Evolutionary conservation across 2,797 vertebrate genomes (phyloP), one percentile per base, ranked within the genome.

Genomic region (Dromococcyx pavoninus): DNA sequence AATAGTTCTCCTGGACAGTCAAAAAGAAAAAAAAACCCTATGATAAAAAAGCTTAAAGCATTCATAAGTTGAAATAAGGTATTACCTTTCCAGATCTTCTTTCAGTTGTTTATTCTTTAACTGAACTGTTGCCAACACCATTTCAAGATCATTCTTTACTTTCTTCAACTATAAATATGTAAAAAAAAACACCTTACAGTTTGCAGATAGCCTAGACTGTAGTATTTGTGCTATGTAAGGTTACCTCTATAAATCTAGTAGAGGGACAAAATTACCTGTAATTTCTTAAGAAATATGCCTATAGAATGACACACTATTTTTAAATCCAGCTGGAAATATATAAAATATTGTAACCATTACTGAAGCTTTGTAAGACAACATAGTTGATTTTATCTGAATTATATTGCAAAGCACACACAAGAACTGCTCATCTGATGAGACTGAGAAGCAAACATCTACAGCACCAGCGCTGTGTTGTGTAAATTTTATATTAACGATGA

Each of bases 111-210:
- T 97, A 94, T 98, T 98, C 94, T 98, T 99, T 81, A 95, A 97
- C 83, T 97, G 93, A 71, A 97, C 86, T 96, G 96, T 95, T 72
- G 97, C 97, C 83, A 98, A 94, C 64, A 98, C 35, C 97, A 98
- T 98, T 97, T 99, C 98, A 89, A 99, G 98, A 83, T 98, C 97
- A 75, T 91, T 96, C 91, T 98, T 98, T 70, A 98, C 88, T 91
- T 97, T 98, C 91, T 98, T 93, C 96, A 99, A 98, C 99, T 99
- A 94, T 44, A 96, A 97, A 89, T 90, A 94, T 97, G 61, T 35
- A 58, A 93, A 95, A 73, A 41, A 32, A 87, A 91, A 94, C n/a
- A n/a, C n/a, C 75, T n/a, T 93, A 91, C 9, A 58, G 8, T 43
- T 93, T 89, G 43, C 43, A 91, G 48, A 48, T 60, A 79, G 43